Base-by-base conservation (phyloP, 2,797 vertebrate genomes). In the Nannoperca australis region DNA sequence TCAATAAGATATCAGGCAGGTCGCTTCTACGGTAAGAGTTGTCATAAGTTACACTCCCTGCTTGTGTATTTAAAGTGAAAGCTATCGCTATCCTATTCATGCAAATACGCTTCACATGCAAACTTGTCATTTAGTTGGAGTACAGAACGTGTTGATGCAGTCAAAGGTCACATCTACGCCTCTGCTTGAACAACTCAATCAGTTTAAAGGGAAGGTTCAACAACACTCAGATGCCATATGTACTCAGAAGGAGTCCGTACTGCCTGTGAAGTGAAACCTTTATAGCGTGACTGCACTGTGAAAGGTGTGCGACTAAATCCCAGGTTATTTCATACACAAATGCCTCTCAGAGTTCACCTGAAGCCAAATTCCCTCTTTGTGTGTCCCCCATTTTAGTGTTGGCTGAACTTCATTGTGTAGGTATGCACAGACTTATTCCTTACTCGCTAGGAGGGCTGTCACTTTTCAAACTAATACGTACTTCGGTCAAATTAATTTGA, bases 61-160 rank as follows among this genome's bases (percentile, higher is more conserved):
- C 32, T 7, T 17, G 72, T 70, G 55, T 89, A 85, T 91, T 88
- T 85, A 77, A 49, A 82, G 77, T 15, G 82, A 81, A 83, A 78
- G 70, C 69, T 60, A 32, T 63, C 40, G 47, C n/a, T n/a, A n/a
- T n/a, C n/a, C n/a, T n/a, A n/a, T 74, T 59, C 42, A 38, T 81
- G 47, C n/a, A 86, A 64, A 73, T 78, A 70, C 50, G 67, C 45
- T 30, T 81, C 62, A 44, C 76, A 63, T 70, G 32, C 60, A 71
- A 59, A 68, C 69, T 22, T 65, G 50, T 70, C 34, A 27, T 56
- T 71, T 70, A 14, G 70, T 47, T 40, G 15, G 0, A 22, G 63
- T 7, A 0, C 13, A 11, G 54, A 44, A 30, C 50, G 44, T 73
- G 56, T 77, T 81, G 22, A 27, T 51, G 38, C 30, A 45, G 73